Percentiles rank a stretch among this genome's conserved stretches.
Evolutionary conservation across 2,888 invertebrate species (phyloP).

Genomic region (Noctua fimbriata): DNA sequence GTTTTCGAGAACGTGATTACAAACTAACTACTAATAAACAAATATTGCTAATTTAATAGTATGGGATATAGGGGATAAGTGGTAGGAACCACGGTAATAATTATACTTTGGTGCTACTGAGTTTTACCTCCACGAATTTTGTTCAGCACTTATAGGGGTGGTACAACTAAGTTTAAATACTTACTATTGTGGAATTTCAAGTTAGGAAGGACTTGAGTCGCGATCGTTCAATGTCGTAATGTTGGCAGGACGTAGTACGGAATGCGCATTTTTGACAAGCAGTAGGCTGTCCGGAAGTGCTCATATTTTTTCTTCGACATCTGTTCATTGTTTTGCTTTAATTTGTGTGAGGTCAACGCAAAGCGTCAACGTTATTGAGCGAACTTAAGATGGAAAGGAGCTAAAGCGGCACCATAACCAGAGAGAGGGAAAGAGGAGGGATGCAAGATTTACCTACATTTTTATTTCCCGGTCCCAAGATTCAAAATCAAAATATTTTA

Average conservation of each 20-base stretch:
- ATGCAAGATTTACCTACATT: neutral
- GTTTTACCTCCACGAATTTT: neutral
- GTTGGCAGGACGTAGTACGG: neutral
- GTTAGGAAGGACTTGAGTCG: too few species aligned
- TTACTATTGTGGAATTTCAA: neutral
- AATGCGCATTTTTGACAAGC: conserved; percentile 10
- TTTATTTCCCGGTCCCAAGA: neutral
- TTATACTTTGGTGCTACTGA: too few species aligned
- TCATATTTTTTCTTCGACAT: conserved; percentile 1
- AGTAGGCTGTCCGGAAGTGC: conserved; percentile 42
- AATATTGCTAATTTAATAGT: too few species aligned
- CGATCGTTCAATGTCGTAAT: neutral
- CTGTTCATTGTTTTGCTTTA: conserved; percentile 1
- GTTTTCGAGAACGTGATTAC: too few species aligned
- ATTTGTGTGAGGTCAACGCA: neutral
- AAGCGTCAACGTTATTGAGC: neutral
- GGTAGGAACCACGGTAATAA: too few species aligned
- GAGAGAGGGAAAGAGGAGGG: too few species aligned
- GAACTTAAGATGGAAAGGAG: neutral
- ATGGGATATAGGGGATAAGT: too few species aligned
- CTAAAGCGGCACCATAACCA: neutral
- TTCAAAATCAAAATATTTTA: too few species aligned
- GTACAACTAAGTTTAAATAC: neutral
- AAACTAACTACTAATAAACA: too few species aligned
- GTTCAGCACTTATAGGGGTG: neutral